A percentile compares a stretch with the other conserved stretches of the same genome.
These are phyloP conservation scores for Cyanoliseus patagonus DNA, from an alignment of 2,113 vertebrate genomes.

Conservation along the genomic window DNA sequence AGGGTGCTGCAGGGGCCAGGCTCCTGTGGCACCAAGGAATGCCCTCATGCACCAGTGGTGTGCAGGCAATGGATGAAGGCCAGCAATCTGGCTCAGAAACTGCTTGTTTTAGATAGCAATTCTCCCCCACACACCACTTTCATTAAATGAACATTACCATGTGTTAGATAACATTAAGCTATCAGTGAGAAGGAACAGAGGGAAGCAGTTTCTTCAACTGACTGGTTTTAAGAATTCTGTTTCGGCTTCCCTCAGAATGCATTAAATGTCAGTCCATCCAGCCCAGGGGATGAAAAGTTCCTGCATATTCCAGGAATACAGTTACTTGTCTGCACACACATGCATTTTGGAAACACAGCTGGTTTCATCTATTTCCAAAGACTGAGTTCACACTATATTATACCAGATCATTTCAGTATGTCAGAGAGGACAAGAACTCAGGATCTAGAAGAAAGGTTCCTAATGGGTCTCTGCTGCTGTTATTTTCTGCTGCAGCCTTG, in stretches of 20 bases:
- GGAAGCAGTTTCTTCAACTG: not conserved
- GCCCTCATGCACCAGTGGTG: not conserved
- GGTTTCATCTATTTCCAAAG: not conserved
- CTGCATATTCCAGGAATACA: not conserved
- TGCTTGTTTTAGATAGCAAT: not conserved
- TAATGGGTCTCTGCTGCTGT: not conserved
- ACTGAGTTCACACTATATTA: not conserved
- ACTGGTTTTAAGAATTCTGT: not conserved
- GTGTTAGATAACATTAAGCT: not conserved
- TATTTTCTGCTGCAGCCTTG: not conserved
- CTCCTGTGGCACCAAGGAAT: not conserved
- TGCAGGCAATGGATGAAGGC: not conserved
- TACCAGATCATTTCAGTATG: not conserved
- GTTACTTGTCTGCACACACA: not conserved
- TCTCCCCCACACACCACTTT: not conserved
- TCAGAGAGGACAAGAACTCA: not conserved
- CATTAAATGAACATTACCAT: not conserved
- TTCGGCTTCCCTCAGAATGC: not conserved
- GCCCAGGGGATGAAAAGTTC: not conserved
- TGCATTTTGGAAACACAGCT: not conserved
- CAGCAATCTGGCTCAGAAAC: not conserved
- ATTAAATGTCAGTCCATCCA: not conserved
- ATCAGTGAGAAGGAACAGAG: not conserved
- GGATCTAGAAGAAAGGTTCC: not conserved
- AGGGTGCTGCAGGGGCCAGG: not conserved